phyloP scores from a whole-genome alignment of 2,797 vertebrate species.

The Pipistrellus pygmaeus region DNA sequence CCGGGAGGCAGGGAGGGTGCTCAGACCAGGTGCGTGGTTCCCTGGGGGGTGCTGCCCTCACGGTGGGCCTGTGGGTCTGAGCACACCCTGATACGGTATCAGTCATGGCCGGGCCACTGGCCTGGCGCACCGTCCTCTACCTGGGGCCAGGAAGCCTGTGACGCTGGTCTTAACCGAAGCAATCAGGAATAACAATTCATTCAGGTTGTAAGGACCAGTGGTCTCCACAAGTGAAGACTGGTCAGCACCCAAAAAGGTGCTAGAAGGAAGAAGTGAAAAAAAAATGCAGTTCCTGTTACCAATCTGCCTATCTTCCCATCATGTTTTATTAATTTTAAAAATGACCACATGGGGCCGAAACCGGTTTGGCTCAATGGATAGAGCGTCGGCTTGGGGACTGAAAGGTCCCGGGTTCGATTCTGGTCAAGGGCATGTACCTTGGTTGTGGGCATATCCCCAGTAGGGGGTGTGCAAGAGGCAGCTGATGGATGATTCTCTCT shows the following conservation, averaged over 20 bases:
- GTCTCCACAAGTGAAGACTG: background rate
- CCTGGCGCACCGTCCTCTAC: fast-evolving
- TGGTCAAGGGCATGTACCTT: too few relatives aligned
- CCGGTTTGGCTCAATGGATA: too few relatives aligned
- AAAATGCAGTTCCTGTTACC: fast-evolving
- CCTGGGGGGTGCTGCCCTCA: fast-evolving
- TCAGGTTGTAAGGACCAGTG: fast-evolving
- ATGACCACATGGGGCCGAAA: background rate
- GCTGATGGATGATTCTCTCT: too few relatives aligned
- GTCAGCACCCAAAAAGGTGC: background rate
- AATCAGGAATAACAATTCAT: background rate
- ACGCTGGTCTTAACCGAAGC: background rate
- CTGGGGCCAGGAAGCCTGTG: background rate
- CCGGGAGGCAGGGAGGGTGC: background rate
- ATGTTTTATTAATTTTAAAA: background rate
- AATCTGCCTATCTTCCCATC: fast-evolving
- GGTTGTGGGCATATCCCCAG: too few relatives aligned
- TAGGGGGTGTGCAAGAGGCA: too few relatives aligned
- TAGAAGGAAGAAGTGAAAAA: background rate
- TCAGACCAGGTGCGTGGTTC: fast-evolving
- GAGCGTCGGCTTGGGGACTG: too few relatives aligned
- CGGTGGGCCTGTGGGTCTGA: fast-evolving
- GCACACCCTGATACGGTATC: background rate
- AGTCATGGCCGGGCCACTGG: fast-evolving
- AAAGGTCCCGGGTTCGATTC: too few relatives aligned